Evolutionary conservation across 2,113 vertebrate genomes (phyloP).

Genomic region (Antechinus stuartii): DNA sequence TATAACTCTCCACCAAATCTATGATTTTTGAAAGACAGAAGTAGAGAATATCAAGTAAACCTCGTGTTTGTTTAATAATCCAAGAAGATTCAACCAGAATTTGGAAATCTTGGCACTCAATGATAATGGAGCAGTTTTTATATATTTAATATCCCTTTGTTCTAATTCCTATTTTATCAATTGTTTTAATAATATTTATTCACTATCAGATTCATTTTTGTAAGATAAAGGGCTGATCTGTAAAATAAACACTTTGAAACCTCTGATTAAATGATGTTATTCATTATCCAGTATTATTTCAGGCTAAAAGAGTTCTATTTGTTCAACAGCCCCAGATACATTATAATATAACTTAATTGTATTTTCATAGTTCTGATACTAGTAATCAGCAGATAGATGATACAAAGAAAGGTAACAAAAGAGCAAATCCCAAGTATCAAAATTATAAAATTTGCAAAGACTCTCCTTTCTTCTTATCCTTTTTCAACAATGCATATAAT

Average conservation of each 20-base stretch:
- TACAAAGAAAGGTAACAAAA: background rate
- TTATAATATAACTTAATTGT: background rate
- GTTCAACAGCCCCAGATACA: background rate
- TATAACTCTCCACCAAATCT: background rate
- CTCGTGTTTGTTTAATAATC: background rate
- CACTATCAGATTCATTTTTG: background rate
- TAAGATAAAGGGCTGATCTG: background rate
- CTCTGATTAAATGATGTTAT: background rate
- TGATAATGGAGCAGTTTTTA: background rate
- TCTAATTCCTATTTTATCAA: background rate
- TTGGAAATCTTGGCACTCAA: background rate
- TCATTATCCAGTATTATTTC: background rate
- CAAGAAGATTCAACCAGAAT: background rate
- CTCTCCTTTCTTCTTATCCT: background rate
- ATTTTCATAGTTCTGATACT: background rate
- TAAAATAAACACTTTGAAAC: background rate
- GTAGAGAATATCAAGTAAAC: background rate
- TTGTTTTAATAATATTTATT: constrained; percentile 1
- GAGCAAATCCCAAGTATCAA: background rate
- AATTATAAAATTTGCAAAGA: background rate
- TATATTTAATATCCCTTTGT: background rate
- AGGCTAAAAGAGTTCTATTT: background rate
- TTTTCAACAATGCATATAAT: background rate
- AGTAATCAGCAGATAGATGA: background rate
- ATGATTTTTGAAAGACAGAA: background rate